phyloP scores from a whole-genome alignment of 2,888 invertebrate species.

The Xylophagus ater region DNA sequence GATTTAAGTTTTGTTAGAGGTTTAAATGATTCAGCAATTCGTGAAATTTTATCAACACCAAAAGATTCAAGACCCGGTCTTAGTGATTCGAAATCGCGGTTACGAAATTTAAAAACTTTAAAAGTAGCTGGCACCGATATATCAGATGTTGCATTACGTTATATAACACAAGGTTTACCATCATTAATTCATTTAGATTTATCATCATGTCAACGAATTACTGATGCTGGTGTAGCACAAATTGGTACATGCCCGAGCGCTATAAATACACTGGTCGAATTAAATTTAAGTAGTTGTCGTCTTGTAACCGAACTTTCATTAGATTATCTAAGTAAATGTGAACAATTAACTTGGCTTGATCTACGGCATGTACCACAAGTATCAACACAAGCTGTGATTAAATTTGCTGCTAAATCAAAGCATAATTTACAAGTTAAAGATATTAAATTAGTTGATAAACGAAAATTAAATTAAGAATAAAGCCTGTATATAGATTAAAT shows the following conservation, averaged over 20 bases:
- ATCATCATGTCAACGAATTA: conserved; percentile 75
- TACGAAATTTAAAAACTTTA: conserved; percentile 64
- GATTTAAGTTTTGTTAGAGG: conserved; percentile 81
- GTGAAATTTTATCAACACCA: conserved; percentile 78
- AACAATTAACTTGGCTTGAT: conserved; percentile 60
- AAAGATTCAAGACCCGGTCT: conserved; percentile 71
- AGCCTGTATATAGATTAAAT: no score
- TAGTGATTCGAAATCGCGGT: conserved; percentile 60
- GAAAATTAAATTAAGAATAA: conserved; percentile 33
- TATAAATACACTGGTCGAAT: conserved; percentile 51
- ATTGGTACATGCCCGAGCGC: conserved; percentile 64
- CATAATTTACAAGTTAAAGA: conserved; percentile 70
- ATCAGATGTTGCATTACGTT: conserved; percentile 62
- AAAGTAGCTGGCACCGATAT: conserved; percentile 79
- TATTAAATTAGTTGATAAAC: conserved; percentile 59
- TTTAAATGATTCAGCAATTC: conserved; percentile 69
- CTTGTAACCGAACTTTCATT: conserved; percentile 71
- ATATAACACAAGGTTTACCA: conserved; percentile 65
- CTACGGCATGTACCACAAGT: conserved; percentile 70
- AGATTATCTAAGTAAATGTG: conserved; percentile 68
- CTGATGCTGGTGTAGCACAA: conserved; percentile 84
- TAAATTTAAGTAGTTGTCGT: conserved; percentile 74
- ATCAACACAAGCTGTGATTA: conserved; percentile 69
- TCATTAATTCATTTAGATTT: conserved; percentile 66
- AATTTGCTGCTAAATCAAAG: conserved; percentile 70